A percentile compares a stretch with the other conserved stretches of the same genome.
Conservation (phyloP, 2,888 invertebrate species). For the Ethmia dodecea region DNA sequence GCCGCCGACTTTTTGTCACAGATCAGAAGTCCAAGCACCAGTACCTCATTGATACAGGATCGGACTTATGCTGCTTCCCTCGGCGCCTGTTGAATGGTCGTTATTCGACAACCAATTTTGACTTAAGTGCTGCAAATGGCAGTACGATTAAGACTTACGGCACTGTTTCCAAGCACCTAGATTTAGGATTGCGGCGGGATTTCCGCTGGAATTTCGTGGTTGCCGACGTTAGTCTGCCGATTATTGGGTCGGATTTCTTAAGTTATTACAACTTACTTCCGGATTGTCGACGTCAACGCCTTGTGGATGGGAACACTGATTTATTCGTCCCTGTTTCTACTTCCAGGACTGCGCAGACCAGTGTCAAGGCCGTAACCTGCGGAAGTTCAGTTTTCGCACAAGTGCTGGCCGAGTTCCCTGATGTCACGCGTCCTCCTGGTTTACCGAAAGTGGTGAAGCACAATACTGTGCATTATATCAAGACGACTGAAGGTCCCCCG, state of each 20-base stretch:
- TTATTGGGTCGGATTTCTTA: too few relatives aligned
- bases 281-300: conserved; percentile 1
- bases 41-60: conserved; percentile 16
- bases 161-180: neutral
- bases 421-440: too few relatives aligned
- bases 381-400: too few relatives aligned
- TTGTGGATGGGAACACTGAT: neutral
- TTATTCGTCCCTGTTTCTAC: neutral
- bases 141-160: conserved; percentile 6
- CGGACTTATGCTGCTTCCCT: conserved; percentile 16
- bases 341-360: neutral
- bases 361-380: conserved; percentile 2
- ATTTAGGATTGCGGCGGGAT: conserved; percentile 11
- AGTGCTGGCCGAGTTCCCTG: neutral
- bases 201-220: conserved; percentile 13
- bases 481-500: conserved; percentile 13
- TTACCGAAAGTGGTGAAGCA: too few relatives aligned
- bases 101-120: neutral
- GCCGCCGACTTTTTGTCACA: conserved; percentile 10
- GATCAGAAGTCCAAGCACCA: conserved; percentile 2
- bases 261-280: conserved; percentile 4
- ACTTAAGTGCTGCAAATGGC: conserved; percentile 10
- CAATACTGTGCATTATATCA: conserved; percentile 22
- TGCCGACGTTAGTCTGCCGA: conserved; percentile 9
- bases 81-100: neutral